Evolutionary conservation across 2,113 vertebrate species (phyloP), one percentile per base, ranked within the genome.

Genomic region (Sinosuthora webbiana): DNA sequence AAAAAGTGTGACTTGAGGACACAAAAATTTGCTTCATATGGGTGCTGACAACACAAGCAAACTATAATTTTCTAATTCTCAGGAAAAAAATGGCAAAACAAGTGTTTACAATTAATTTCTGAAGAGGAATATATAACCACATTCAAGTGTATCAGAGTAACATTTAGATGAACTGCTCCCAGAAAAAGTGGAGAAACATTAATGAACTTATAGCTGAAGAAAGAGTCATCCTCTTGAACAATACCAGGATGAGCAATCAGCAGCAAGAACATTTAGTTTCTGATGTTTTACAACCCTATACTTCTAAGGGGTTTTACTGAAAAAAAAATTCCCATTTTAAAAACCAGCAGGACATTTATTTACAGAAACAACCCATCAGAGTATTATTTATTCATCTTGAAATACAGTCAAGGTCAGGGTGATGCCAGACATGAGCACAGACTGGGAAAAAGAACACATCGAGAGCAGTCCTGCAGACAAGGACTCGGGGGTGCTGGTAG

Each of bases 401-500:
- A 23, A 90, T 39, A 70, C 3, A 80, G 33, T 47, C 39, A 78
- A 55, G 20, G 11, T 52, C 39, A 45, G 28, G 28, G 15, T 4
- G 2, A 28, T 18, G 24, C 13, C 39, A 45, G 52, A 65, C 18
- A 9, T 4, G 5, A 65, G 60, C 13, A 28, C 4, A 65, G 19
- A 67, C 11, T 39, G 37, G 12, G 19, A 65, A 44, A 52, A 39
- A 33, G 37, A 68, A 24, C 20, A 57, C 2, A 14, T 16, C 4
- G 24, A 39, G 16, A 75, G 16, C 62, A 75, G 52, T 11, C n/a
- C 39, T 60, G 28, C 37, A 52, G 28, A 45, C 37, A 37, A 65
- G 15, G 23, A 52, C 30, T 16, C 7, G 0, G 1, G 7, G 7
- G 6, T n/a, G 16, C 12, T 59, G 18, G 20, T 4, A n/a, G 6